Percentiles rank a stretch among this genome's conserved stretches.
Evolutionary conservation across 35 echinoderm and acorn worm species (phyloP).

Genomic region (Apostichopus japonicus): DNA sequence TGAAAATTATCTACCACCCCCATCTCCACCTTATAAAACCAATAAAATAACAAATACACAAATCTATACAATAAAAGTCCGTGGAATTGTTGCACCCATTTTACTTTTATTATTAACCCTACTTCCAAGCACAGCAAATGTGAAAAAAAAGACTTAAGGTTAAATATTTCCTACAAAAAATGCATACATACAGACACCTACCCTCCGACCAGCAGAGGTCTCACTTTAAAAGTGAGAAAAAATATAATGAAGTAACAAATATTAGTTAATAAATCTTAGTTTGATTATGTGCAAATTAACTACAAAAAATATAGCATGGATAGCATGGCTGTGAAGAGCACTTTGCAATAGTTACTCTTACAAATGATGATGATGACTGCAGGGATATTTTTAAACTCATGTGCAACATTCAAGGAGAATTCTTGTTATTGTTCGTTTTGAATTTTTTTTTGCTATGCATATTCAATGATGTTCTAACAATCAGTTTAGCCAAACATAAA

Average conservation of each 20-base stretch:
- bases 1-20: no score
- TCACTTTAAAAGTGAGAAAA: conserved; percentile 32
- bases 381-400: neutral
- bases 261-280: neutral
- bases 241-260: neutral
- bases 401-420: neutral
- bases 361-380: neutral
- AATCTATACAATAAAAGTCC: no score
- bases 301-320: neutral
- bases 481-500: no score
- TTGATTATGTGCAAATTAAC: neutral
- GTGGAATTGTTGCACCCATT: neutral
- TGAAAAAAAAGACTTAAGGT: neutral
- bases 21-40: no score
- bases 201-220: conserved; percentile 48
- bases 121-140: conserved; percentile 46
- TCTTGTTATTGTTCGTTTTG: neutral
- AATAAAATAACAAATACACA: no score
- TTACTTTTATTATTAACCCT: conserved; percentile 19
- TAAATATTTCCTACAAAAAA: neutral
- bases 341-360: neutral
- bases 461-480: no score
- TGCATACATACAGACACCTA: conserved; percentile 7
- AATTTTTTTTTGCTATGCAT: no score
- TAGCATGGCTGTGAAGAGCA: neutral